Evolutionary conservation across 1,140 invertebrate species (phyloP), one percentile per base, ranked within the genome.

Genomic region (Cheumatopsyche charites): DNA sequence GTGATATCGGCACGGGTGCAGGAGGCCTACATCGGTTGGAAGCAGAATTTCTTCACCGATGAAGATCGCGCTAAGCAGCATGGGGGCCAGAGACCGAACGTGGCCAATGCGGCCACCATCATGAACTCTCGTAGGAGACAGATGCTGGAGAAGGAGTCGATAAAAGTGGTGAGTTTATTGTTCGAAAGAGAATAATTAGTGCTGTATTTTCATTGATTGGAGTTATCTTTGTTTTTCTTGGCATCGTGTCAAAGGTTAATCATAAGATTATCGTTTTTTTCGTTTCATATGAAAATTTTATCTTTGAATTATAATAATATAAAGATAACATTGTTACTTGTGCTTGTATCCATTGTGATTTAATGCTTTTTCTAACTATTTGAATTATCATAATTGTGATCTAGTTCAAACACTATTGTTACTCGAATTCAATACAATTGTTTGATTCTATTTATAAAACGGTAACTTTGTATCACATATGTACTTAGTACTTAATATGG

Each of bases 1-100:
- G 80, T 87, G 17, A 76, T 88, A 41, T 85, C 85, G 4, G 85
- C 85, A 36, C 82, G 84, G 36, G 78, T 87, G 1, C 86, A 87
- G 72, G 86, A 88, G 62, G 81, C 86, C 1, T 88, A 87, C 77
- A 81, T 82, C 41, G 84, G 83, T 74, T 87, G 85, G 80, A 78
- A 82, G 9, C 82, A 83, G 13, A 80, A 80, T n/a, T 61, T 75
- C 81, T 13, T 78, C 75, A 9, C 73, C 67, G 78, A 78, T 73
- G 80, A 78, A 73, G 78, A 79, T 7, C 55, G 77, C 0, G 79
- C 82, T 26, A 75, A 82, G 47, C 45, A 65, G 15, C 23, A 11
- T 9, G 25, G 68, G 11, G 63, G 68, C 9, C 65, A 62, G 47
- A 29, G 68, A 43, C 41, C 36, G 9, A 41, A 67, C 72, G 75